Percentiles rank a stretch among this genome's conserved stretches.
Evolutionary conservation across 2,888 invertebrate species (phyloP).

Genomic region (Tinea trinotella): DNA sequence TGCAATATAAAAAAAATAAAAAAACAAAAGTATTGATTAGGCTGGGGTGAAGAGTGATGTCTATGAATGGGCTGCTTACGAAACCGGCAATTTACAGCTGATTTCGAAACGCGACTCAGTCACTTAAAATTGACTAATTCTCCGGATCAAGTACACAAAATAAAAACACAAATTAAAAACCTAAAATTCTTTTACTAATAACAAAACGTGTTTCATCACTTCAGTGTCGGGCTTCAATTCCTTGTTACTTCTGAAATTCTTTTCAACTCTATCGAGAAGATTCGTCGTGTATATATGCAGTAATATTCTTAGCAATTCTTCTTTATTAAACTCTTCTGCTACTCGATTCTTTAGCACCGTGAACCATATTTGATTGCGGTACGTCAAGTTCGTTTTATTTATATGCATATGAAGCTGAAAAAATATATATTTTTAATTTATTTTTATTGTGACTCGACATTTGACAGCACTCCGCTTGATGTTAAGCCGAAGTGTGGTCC

Average conservation of each 20-base stretch:
- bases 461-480: too few species aligned
- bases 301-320: slow-evolving; percentile 33
- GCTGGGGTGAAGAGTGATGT: too few species aligned
- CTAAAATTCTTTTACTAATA: neutral
- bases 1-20: too few species aligned
- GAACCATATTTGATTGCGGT: slow-evolving; percentile 41
- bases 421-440: neutral
- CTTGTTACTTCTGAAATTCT: slow-evolving; percentile 23
- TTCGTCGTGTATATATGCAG: slow-evolving; percentile 38
- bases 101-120: too few species aligned
- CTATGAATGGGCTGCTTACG: too few species aligned
- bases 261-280: slow-evolving; percentile 39
- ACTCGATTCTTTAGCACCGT: slow-evolving; percentile 38
- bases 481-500: too few species aligned
- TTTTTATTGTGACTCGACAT: neutral
- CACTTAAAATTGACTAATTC: too few species aligned
- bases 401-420: slow-evolving; percentile 50
- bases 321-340: slow-evolving; percentile 29
- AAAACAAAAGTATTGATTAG: too few species aligned
- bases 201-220: neutral
- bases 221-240: neutral
- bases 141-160: too few species aligned
- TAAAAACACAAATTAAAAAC: too few species aligned
- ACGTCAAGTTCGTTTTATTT: slow-evolving; percentile 41
- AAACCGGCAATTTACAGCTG: too few species aligned